Percentiles rank a stretch among this genome's conserved stretches.
Conservation (phyloP, 2,888 invertebrate genomes). For the Tryphoninae sp. region DNA sequence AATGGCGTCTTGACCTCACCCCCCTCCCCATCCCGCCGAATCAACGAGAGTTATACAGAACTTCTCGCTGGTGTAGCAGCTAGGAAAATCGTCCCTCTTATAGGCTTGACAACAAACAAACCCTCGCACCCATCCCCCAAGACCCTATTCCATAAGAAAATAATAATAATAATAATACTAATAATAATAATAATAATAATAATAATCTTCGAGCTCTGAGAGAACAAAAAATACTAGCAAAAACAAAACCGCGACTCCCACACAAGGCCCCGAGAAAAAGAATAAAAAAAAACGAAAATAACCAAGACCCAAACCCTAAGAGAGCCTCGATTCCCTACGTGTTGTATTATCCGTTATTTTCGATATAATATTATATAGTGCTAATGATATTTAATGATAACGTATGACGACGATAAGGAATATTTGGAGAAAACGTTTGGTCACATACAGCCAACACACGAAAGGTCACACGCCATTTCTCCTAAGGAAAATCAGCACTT, state of each 20-base stretch:
- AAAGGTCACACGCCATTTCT: slow-evolving; percentile 65
- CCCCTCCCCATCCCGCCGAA: not conserved
- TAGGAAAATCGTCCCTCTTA: slow-evolving; percentile 68
- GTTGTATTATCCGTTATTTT: slow-evolving; percentile 82
- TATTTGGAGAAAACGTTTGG: slow-evolving; percentile 79
- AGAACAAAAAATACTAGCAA: slow-evolving; percentile 50
- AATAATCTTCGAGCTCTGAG: slow-evolving; percentile 58
- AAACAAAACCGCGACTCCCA: slow-evolving; percentile 50
- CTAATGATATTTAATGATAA: slow-evolving; percentile 81
- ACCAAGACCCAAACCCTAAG: slow-evolving; percentile 46
- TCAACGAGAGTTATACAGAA: slow-evolving; percentile 14
- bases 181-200: slow-evolving; percentile 40
- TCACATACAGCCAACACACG: slow-evolving; percentile 72
- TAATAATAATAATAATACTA: slow-evolving; percentile 24
- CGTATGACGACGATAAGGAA: slow-evolving; percentile 80
- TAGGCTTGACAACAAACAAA: slow-evolving; percentile 45
- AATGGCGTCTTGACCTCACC: not conserved
- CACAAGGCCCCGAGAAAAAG: slow-evolving; percentile 42
- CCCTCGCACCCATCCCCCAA: slow-evolving; percentile 36
- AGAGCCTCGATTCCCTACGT: slow-evolving; percentile 79
- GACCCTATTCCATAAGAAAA: slow-evolving; percentile 42
- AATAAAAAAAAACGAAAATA: too few species aligned
- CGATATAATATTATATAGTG: slow-evolving; percentile 81
- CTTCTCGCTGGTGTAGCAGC: slow-evolving; percentile 69
- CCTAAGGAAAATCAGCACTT: slow-evolving; percentile 61